Evolutionary conservation across 1,140 invertebrate genomes (phyloP), one percentile per base, ranked within the genome.

Genomic region (Battus philenor): DNA sequence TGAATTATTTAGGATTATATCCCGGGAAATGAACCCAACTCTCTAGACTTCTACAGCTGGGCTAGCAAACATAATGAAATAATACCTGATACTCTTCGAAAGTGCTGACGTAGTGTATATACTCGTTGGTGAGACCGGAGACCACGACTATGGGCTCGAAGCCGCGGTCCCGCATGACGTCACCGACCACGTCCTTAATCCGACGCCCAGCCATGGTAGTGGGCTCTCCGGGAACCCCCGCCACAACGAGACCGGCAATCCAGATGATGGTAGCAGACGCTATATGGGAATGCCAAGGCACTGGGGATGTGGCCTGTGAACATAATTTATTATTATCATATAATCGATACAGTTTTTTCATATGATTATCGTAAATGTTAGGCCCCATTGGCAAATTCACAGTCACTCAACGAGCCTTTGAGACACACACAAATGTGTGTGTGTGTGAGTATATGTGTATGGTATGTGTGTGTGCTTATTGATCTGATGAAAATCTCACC

Each of bases 141-240:
- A 98, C 90, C 13, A 96, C 90, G 1, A 95, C 90, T 41, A 89
- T 82, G 0, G 89, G 87, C 3, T 81, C 63, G 4, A 87, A 84
- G 0, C 66, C 68, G 0, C 44, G 36, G 0, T 15, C n/a, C 38
- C 46, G 15, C 63, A 71, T 60, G 8, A 76, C 87, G 1, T 86
- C 67, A 2, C 79, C 80, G 1, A 97, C 87, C 20, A 90, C 87
- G 20, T 92, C 87, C 38, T 93, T 84, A 45, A 97, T 81, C 39
- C 96, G 87, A 41, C 97, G 88, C 0, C 96, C 97, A 2, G 95
- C 90, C 97, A 98, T 98, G 0, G 96, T 98, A 8, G 95, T 97
- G 60, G 98, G 95, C 84, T 98, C 97, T 9, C 95, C 97, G 0
- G 97, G 96, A 0, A 94, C 90, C 0, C 91, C 93, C 8, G 91